phyloP scores from a whole-genome alignment of 2,888 invertebrate genomes.

The Endomychus coccineus region DNA sequence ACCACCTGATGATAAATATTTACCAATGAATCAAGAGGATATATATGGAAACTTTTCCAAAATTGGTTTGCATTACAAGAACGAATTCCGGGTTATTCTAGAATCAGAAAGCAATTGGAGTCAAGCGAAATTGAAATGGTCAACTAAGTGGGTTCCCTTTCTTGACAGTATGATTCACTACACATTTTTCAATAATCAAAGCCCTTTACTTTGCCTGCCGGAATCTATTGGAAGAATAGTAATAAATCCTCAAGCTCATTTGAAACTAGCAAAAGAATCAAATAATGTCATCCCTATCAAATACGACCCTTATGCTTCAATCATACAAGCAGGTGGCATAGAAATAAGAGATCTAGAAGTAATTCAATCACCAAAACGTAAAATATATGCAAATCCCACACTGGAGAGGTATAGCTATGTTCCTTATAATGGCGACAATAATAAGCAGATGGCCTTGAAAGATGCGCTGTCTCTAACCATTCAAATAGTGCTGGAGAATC shows the following conservation, averaged over 20 bases:
- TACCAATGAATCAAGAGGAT: slow-evolving; percentile 26
- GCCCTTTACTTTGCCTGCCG: slow-evolving; percentile 49
- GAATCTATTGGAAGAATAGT: slow-evolving; percentile 50
- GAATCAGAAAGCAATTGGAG: slow-evolving; percentile 44
- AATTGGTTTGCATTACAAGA: slow-evolving; percentile 50
- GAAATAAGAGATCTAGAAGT: slow-evolving; percentile 68
- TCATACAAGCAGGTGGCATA: slow-evolving; percentile 60
- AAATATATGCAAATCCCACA: slow-evolving; percentile 61
- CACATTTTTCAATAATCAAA: slow-evolving; percentile 44
- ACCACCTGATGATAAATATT: slow-evolving; percentile 1
- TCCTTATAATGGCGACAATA: too few species aligned
- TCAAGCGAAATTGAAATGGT: slow-evolving; percentile 47
- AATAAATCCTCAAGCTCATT: slow-evolving; percentile 41
- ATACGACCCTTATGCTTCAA: slow-evolving; percentile 16
- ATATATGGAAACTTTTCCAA: slow-evolving; percentile 47
- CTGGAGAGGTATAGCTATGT: slow-evolving; percentile 67
- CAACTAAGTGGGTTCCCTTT: slow-evolving; percentile 60
- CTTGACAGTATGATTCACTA: slow-evolving; percentile 64
- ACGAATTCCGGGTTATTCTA: slow-evolving; percentile 46
- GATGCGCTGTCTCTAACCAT: slow-evolving; percentile 8
- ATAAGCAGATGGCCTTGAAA: slow-evolving; percentile 6
- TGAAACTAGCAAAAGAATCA: slow-evolving; percentile 1
- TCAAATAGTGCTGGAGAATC: slow-evolving; percentile 19
- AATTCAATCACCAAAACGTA: slow-evolving; percentile 59
- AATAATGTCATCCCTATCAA: slow-evolving; percentile 5